Evolutionary conservation across 2,888 invertebrate species (phyloP), one percentile per base, ranked within the genome.

Genomic region (Resseliella maxima): DNA sequence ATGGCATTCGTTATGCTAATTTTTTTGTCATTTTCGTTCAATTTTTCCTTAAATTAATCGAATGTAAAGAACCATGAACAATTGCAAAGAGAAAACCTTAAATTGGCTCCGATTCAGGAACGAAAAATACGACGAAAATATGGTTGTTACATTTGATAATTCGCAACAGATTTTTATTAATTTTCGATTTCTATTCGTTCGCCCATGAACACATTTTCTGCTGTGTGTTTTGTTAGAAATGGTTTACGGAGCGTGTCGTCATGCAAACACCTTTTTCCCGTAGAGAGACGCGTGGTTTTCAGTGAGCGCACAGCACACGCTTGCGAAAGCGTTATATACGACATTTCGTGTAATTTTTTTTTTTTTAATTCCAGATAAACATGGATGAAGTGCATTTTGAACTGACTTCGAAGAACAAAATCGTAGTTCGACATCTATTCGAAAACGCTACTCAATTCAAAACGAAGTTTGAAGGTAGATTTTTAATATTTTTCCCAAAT

Each of bases 341-440:
- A 50, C 46, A 50, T 50, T 50, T 2, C 46, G n/a, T n/a, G n/a
- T n/a, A 93, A 97, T 97, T 90, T 6, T 24, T 83, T 36, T 8
- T 31, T 86, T 85, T 46, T 46, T 21, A 41, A 46, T 46, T 8
- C 46, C 8, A 46, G 15, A 46, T 12, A 46, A 46, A 46, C 46
- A 15, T n/a, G n/a, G 15, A 8, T 12, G 15, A n/a, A n/a, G n/a
- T n/a, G n/a, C n/a, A n/a, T n/a, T n/a, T n/a, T n/a, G n/a, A n/a
- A n/a, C n/a, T n/a, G n/a, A n/a, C n/a, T n/a, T n/a, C n/a, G n/a
- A n/a, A n/a, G n/a, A n/a, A n/a, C n/a, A n/a, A n/a, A n/a, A n/a
- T n/a, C n/a, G n/a, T n/a, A n/a, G n/a, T n/a, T n/a, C n/a, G n/a
- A n/a, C n/a, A n/a, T n/a, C n/a, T n/a, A n/a, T n/a, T n/a, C n/a